Evolutionary conservation across 2,113 vertebrate genomes (phyloP).

Genomic region (Eira barbara): DNA sequence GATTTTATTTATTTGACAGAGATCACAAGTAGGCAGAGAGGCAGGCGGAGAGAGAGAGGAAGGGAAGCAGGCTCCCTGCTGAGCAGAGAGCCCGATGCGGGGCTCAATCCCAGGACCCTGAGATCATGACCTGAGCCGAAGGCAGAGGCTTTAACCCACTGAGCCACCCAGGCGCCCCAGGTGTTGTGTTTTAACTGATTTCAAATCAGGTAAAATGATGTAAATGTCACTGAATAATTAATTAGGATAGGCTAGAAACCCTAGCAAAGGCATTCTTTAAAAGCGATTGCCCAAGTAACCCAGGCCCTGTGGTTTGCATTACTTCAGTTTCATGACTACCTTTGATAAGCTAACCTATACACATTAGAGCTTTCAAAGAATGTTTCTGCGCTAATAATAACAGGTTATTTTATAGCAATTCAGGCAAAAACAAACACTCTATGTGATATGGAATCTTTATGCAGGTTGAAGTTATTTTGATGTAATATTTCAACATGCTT

Average conservation of each 20-base stretch:
- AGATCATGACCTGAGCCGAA: too few species aligned
- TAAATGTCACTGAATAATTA: conserved; percentile 57
- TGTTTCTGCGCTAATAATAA: background rate
- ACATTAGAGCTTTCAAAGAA: background rate
- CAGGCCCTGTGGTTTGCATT: background rate
- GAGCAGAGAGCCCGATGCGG: too few species aligned
- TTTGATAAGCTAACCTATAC: background rate
- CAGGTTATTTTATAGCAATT: background rate
- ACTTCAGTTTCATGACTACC: background rate
- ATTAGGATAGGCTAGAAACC: conserved; percentile 45
- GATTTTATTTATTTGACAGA: too few species aligned
- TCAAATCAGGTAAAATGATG: conserved; percentile 36
- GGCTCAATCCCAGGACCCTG: too few species aligned
- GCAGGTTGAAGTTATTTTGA: conserved; percentile 7
- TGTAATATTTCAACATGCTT: background rate
- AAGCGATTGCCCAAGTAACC: background rate
- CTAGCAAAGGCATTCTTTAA: background rate
- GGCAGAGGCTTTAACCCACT: too few species aligned
- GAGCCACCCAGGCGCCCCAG: too few species aligned
- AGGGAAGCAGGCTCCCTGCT: too few species aligned
- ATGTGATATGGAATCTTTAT: background rate
- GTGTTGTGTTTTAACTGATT: conserved; percentile 36
- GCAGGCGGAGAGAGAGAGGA: too few species aligned
- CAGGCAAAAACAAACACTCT: background rate
- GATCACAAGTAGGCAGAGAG: too few species aligned